Percentiles rank a stretch among this genome's conserved stretches.
phyloP scores from a whole-genome alignment of 2,113 vertebrate species.

The Crotalus horridus region DNA sequence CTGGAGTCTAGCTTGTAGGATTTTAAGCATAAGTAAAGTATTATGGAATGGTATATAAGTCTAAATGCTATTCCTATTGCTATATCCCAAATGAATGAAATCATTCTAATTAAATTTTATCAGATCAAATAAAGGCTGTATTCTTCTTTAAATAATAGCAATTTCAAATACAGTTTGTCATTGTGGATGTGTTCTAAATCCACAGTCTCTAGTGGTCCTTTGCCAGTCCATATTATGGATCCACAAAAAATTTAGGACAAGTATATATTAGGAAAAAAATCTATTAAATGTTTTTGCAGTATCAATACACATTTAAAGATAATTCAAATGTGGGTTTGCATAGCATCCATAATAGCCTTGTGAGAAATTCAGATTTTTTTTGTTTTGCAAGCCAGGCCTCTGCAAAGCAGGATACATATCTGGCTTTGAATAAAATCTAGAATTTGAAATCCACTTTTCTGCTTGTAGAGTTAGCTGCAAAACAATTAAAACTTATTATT shows the following conservation, averaged over 20 bases:
- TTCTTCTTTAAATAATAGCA: not conserved
- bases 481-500: not conserved
- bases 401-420: not conserved
- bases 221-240: not conserved
- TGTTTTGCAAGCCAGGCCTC: not conserved
- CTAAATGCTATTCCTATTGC: too few species aligned
- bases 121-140: not conserved
- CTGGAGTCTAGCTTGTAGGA: too few species aligned
- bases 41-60: too few species aligned
- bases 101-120: not conserved
- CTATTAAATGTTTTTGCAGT: not conserved
- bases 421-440: not conserved
- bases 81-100: not conserved
- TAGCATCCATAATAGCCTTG: not conserved
- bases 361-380: not conserved
- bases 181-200: not conserved
- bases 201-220: not conserved
- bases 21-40: too few species aligned
- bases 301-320: not conserved
- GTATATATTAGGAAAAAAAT: not conserved
- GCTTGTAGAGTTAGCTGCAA: not conserved
- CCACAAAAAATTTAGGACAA: not conserved
- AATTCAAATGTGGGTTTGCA: not conserved
- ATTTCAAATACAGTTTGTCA: not conserved
- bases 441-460: not conserved